Conservation (phyloP, 1,140 invertebrate species). For the Nomia melanderi region DNA sequence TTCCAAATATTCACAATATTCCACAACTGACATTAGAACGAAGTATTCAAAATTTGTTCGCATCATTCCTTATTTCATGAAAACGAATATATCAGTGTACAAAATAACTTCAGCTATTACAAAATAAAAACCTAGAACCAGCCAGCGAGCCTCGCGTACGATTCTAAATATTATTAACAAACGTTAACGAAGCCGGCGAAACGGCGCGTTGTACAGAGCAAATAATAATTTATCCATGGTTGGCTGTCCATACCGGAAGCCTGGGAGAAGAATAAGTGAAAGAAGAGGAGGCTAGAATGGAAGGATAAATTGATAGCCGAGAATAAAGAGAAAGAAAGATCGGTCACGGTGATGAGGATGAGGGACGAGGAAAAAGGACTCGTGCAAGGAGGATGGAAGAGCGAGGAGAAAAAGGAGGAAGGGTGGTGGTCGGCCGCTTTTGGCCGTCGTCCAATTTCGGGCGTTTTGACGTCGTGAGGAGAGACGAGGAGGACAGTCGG, state of each 20-base stretch:
- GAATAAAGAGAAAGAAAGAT: slow-evolving; percentile 4
- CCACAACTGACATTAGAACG: no score
- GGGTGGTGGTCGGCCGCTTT: slow-evolving; percentile 54
- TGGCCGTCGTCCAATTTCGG: slow-evolving; percentile 70
- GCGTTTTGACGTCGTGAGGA: slow-evolving; percentile 49
- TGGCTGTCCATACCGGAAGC: slow-evolving; percentile 31
- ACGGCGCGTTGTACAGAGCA: slow-evolving; percentile 25
- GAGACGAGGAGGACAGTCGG: not conserved
- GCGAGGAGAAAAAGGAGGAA: slow-evolving; percentile 42
- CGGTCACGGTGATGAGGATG: not conserved
- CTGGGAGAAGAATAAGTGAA: slow-evolving; percentile 37
- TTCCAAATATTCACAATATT: no score
- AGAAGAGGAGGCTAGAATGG: slow-evolving; percentile 14
- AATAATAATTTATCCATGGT: slow-evolving; percentile 69
- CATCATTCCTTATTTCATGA: no score
- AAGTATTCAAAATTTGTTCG: no score
- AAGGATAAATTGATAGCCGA: slow-evolving; percentile 56
- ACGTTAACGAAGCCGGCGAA: slow-evolving; percentile 25
- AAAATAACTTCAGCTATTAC: no score
- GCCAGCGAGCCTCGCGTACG: not conserved
- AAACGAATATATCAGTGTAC: no score
- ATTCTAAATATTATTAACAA: slow-evolving; percentile 38
- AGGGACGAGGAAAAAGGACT: no score
- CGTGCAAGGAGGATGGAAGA: slow-evolving; percentile 33
- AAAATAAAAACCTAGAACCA: no score